Percentiles rank a stretch among this genome's conserved stretches.
Evolutionary conservation across 2,888 invertebrate species (phyloP).

Genomic region (Netelia fuscicornis): DNA sequence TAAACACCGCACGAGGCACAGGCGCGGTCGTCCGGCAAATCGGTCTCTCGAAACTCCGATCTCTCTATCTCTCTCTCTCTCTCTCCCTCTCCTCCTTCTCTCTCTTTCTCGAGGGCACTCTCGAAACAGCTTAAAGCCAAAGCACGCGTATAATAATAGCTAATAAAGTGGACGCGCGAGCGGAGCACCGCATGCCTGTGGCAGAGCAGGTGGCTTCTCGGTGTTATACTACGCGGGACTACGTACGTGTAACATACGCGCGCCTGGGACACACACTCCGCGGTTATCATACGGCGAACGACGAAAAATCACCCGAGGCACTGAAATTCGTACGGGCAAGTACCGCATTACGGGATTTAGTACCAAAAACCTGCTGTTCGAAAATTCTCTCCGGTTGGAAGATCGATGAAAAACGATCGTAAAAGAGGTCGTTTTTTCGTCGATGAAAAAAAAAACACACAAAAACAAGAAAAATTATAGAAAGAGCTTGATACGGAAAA

Average conservation of each 20-base stretch:
- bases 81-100: background rate
- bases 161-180: slow-evolving; percentile 83
- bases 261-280: slow-evolving; percentile 76
- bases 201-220: slow-evolving; percentile 79
- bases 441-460: background rate
- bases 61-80: background rate
- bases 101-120: slow-evolving; percentile 35
- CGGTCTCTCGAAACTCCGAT: slow-evolving; percentile 53
- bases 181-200: slow-evolving; percentile 72
- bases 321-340: slow-evolving; percentile 47
- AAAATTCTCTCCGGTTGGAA: background rate
- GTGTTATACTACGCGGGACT: slow-evolving; percentile 41
- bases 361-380: slow-evolving; percentile 14
- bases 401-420: too few species aligned
- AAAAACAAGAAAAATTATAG: background rate
- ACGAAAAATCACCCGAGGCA: slow-evolving; percentile 68
- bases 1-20: slow-evolving; percentile 77
- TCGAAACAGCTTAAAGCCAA: slow-evolving; percentile 68
- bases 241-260: slow-evolving; percentile 54
- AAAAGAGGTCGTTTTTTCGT: too few species aligned
- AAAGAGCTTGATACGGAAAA: too few species aligned
- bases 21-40: slow-evolving; percentile 66
- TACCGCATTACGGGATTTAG: slow-evolving; percentile 59
- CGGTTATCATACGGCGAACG: slow-evolving; percentile 72
- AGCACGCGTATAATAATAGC: slow-evolving; percentile 83